These are phyloP conservation scores for Zoroaster sp. DNA, from an alignment of 53 echinoderm and acorn worm species.

Conservation along the genomic window DNA sequence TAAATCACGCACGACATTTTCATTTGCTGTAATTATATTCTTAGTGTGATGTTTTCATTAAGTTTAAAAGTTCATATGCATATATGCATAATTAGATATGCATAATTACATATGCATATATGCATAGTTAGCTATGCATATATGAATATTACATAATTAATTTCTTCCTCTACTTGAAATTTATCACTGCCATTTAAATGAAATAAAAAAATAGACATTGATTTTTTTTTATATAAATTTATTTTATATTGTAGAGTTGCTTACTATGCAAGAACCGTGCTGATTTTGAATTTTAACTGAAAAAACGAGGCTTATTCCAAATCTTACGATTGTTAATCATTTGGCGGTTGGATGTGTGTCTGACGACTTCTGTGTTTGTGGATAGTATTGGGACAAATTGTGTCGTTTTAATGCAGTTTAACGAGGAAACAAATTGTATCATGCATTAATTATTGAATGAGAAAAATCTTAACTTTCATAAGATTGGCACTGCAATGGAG, in stretches of 20 bases:
- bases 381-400: background rate
- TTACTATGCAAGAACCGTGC: constrained; percentile 2
- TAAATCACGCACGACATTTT: background rate
- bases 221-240: background rate
- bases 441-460: background rate
- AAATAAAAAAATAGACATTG: background rate
- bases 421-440: background rate
- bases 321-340: background rate
- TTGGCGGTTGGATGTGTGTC: background rate
- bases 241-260: background rate
- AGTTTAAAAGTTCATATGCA: too few species aligned
- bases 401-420: background rate
- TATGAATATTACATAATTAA: background rate
- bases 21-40: constrained; percentile 1
- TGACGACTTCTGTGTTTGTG: background rate
- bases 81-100: background rate
- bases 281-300: background rate
- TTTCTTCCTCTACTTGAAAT: background rate
- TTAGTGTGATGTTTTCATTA: background rate
- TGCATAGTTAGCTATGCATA: background rate
- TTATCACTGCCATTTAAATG: background rate
- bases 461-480: background rate
- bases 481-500: too few species aligned
- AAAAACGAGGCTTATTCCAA: background rate
- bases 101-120: background rate